Conservation (phyloP, 2,888 invertebrate species). For the Eledona agricola region DNA sequence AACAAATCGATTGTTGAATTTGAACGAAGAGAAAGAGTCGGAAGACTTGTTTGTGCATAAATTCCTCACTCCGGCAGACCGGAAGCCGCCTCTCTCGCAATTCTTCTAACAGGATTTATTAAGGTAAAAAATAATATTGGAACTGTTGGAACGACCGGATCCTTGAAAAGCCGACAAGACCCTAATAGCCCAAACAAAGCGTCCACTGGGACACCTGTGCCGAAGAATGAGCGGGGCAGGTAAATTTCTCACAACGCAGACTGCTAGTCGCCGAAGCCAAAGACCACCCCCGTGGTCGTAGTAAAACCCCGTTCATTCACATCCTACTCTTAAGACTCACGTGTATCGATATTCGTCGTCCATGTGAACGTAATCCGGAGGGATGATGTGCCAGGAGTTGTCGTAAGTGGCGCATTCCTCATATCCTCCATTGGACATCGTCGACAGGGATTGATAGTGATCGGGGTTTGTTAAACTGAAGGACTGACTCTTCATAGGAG, state of each 20-base stretch:
- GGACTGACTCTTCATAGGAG: constrained; percentile 24
- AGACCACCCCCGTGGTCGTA: constrained; percentile 54
- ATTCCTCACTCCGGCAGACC: no score
- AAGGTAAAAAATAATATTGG: constrained; percentile 26
- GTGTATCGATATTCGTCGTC: constrained; percentile 77
- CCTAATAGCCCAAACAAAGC: constrained; percentile 34
- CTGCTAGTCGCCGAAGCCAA: constrained; percentile 50
- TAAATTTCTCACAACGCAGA: constrained; percentile 42
- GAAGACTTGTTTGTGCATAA: no score
- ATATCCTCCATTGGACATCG: constrained; percentile 69
- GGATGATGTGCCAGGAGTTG: constrained; percentile 74
- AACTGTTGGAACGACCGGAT: constrained; percentile 18
- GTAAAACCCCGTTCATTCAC: constrained; percentile 50
- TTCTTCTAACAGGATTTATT: constrained; percentile 26
- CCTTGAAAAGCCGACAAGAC: constrained; percentile 32
- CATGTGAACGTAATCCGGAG: constrained; percentile 73
- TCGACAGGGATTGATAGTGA: constrained; percentile 17
- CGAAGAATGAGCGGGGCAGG: constrained; percentile 37
- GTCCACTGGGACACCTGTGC: constrained; percentile 47
- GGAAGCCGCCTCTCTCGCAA: constrained; percentile 1
- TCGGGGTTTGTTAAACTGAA: constrained; percentile 21
- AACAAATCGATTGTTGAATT: no score
- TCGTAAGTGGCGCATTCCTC: constrained; percentile 69
- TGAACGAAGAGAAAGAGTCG: no score
- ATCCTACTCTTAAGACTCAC: constrained; percentile 62